Evolutionary conservation across 2,888 invertebrate genomes (phyloP).

Genomic region (Nephrotoma guestfalica): DNA sequence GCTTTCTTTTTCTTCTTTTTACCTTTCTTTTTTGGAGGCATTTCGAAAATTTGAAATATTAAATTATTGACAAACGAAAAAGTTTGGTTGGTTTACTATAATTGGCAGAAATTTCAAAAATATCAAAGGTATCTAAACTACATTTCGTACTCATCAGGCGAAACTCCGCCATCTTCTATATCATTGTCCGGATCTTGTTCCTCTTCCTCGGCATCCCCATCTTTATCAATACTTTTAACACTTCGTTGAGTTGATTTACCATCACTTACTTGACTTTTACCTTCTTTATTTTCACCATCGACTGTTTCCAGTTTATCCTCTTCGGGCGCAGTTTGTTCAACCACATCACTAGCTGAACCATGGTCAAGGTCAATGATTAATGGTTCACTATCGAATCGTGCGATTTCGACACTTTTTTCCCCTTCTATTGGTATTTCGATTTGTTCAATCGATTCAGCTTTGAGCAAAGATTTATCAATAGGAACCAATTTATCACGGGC

Average conservation of each 20-base stretch:
- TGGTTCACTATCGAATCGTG: background rate
- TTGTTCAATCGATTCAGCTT: background rate
- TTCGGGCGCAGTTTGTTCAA: background rate
- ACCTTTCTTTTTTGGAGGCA: constrained; percentile 31
- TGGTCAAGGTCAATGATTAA: constrained; percentile 1
- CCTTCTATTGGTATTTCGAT: background rate
- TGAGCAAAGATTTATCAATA: background rate
- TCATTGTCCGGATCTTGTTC: background rate
- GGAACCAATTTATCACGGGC: background rate
- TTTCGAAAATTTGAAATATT: constrained; percentile 6
- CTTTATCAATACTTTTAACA: background rate
- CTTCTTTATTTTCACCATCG: background rate
- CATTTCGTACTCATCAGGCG: background rate
- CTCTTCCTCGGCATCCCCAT: background rate
- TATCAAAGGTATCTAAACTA: background rate
- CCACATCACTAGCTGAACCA: background rate
- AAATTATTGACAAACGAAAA: background rate
- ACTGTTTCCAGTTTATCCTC: background rate
- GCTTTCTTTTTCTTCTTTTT: constrained; percentile 26
- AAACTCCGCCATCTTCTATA: background rate
- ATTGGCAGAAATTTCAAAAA: background rate
- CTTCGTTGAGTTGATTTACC: background rate
- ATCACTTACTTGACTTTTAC: background rate
- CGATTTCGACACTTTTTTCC: background rate
- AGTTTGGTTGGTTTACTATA: background rate